Evolutionary conservation across 2,113 vertebrate genomes (phyloP).

Genomic region (Tretioscincus oriximinensis): DNA sequence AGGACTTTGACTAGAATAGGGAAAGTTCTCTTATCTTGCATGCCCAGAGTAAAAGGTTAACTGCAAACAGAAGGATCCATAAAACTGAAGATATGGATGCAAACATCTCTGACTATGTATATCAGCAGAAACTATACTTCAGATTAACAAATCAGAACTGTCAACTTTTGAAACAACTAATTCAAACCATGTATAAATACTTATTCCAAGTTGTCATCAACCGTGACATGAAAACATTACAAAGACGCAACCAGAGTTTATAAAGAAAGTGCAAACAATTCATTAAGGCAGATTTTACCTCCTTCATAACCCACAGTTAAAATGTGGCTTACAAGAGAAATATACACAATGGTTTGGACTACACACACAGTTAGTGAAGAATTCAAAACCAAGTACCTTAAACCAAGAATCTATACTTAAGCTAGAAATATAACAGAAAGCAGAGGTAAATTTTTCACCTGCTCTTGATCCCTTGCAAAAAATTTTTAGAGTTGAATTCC

Average conservation of each 20-base stretch:
- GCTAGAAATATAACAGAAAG: conserved; percentile 16
- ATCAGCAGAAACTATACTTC: not conserved
- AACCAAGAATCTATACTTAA: conserved; percentile 38
- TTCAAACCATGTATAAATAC: not conserved
- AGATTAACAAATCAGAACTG: not conserved
- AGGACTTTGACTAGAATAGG: not conserved
- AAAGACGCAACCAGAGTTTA: not conserved
- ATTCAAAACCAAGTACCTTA: conserved; percentile 50
- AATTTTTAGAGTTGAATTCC: not conserved
- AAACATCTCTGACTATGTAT: not conserved
- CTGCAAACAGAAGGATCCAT: not conserved
- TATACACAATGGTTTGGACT: conserved; percentile 24
- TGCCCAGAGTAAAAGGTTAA: too few species aligned
- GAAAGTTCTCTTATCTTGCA: not conserved
- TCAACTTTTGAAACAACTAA: not conserved
- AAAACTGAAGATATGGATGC: not conserved
- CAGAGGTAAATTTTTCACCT: too few species aligned
- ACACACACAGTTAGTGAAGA: conserved; percentile 32
- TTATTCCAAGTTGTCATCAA: not conserved
- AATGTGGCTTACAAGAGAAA: not conserved
- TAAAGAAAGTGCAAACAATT: conserved; percentile 7
- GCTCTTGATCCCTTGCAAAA: too few species aligned
- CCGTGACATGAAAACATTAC: not conserved
- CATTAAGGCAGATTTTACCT: not conserved
- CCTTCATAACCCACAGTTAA: not conserved